Evolutionary conservation across 2,888 invertebrate species (phyloP).

Genomic region (Cybosia mesomella): DNA sequence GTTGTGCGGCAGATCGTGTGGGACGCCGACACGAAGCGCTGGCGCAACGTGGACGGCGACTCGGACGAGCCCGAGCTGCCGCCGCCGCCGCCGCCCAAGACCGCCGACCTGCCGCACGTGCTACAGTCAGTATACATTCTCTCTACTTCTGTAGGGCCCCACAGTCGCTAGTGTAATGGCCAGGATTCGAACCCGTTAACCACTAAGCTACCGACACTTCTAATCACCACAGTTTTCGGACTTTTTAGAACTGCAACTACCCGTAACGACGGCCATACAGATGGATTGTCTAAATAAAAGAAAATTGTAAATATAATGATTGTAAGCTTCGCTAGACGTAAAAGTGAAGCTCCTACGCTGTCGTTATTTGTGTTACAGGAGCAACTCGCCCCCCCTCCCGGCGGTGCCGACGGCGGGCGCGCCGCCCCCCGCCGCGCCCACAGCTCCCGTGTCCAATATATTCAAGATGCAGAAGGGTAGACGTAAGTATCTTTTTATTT

Average conservation of each 20-base stretch:
- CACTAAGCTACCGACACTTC: no score
- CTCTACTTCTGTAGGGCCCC: no score
- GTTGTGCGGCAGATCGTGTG: constrained; percentile 92
- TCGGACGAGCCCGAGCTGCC: constrained; percentile 80
- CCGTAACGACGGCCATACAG: no score
- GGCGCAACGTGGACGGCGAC: constrained; percentile 94
- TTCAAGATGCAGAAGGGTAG: constrained; percentile 93
- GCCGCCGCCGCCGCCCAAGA: constrained; percentile 65
- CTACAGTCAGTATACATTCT: constrained; percentile 36
- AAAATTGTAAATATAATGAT: neutral
- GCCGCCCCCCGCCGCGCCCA: constrained; percentile 33
- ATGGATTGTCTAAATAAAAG: no score
- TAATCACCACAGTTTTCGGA: no score
- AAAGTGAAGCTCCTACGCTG: neutral
- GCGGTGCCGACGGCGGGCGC: constrained; percentile 43
- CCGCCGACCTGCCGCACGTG: constrained; percentile 37
- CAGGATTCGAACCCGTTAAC: no score
- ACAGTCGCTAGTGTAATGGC: no score
- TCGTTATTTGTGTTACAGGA: constrained; percentile 27
- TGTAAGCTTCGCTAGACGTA: neutral
- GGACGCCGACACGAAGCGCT: constrained; percentile 95
- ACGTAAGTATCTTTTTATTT: constrained; percentile 84
- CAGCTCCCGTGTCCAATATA: constrained; percentile 87
- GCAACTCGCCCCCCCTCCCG: constrained; percentile 50
- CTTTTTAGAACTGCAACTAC: no score